Conservation (phyloP, 2,888 invertebrate genomes). For the Sympetrum striolatum region DNA sequence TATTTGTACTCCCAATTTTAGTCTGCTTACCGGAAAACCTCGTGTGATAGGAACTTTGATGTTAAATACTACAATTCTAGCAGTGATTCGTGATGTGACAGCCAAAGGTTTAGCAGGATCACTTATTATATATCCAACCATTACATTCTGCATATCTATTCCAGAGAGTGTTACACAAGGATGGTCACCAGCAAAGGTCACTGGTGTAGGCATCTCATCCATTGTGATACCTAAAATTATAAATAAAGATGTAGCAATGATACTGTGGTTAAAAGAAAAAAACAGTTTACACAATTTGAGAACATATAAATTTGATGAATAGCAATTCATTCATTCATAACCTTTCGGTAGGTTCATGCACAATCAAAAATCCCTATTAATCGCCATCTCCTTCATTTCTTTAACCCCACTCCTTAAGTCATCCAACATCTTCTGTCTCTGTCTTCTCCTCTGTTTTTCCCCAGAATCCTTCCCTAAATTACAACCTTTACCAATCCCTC, state of each 20-base stretch:
- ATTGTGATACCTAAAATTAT: conserved; percentile 64
- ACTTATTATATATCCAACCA: conserved; percentile 87
- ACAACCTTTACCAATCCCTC: no score
- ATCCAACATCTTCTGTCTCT: no score
- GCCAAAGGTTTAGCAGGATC: conserved; percentile 82
- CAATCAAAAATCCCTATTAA: no score
- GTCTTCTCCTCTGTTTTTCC: no score
- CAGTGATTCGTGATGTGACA: conserved; percentile 81
- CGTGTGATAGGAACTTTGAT: conserved; percentile 88
- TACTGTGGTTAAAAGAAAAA: background rate
- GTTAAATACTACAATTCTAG: conserved; percentile 93
- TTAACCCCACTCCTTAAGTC: no score
- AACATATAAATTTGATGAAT: no score
- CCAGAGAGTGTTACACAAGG: conserved; percentile 82
- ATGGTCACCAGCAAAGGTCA: conserved; percentile 95
- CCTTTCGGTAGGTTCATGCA: no score
- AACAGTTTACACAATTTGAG: no score
- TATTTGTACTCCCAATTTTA: no score
- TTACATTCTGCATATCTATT: conserved; percentile 83
- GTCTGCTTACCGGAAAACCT: conserved; percentile 75
- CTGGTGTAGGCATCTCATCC: conserved; percentile 73
- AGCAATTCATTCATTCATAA: no score
- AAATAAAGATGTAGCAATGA: background rate
- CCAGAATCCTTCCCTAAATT: no score
- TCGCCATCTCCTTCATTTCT: no score